These are phyloP conservation scores for Saccostrea echinata DNA, from an alignment of 1,140 invertebrate genomes.

Conservation along the genomic window DNA sequence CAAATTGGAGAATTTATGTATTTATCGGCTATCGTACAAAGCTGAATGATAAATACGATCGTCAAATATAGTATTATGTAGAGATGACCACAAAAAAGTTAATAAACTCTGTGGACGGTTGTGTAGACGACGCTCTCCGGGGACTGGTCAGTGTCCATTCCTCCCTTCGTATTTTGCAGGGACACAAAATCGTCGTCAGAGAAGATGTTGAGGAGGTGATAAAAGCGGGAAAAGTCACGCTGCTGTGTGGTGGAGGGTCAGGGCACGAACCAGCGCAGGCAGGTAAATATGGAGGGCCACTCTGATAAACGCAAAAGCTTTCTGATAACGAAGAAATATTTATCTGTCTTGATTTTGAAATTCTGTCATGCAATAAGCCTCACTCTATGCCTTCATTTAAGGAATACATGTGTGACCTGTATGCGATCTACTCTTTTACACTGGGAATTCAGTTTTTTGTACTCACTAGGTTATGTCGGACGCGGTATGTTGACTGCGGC, in stretches of 20 bases:
- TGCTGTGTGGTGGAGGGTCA: slow-evolving; percentile 90
- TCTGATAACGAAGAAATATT: no score
- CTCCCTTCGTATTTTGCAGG: slow-evolving; percentile 83
- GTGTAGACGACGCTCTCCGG: slow-evolving; percentile 86
- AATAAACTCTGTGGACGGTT: slow-evolving; percentile 84
- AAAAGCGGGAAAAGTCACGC: slow-evolving; percentile 83
- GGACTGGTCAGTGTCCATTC: slow-evolving; percentile 86
- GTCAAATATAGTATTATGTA: not conserved
- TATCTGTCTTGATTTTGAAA: no score
- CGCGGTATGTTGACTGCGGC: slow-evolving; percentile 88
- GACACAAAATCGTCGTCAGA: slow-evolving; percentile 83
- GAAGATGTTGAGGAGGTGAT: slow-evolving; percentile 82
- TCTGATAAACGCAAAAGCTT: not conserved
- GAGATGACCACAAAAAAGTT: slow-evolving; percentile 82
- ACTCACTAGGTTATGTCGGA: slow-evolving; percentile 87
- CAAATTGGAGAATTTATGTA: not conserved
- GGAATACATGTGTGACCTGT: no score
- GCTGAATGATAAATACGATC: no score
- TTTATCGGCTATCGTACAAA: not conserved
- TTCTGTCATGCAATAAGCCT: no score
- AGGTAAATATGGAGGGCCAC: slow-evolving; percentile 80
- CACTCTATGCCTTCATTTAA: no score
- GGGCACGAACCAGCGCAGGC: slow-evolving; percentile 91
- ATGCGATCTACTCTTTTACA: no score
- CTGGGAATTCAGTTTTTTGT: no score